Conservation (phyloP, 2,113 vertebrate species). For the Sinocyclocheilus rhinocerous region DNA sequence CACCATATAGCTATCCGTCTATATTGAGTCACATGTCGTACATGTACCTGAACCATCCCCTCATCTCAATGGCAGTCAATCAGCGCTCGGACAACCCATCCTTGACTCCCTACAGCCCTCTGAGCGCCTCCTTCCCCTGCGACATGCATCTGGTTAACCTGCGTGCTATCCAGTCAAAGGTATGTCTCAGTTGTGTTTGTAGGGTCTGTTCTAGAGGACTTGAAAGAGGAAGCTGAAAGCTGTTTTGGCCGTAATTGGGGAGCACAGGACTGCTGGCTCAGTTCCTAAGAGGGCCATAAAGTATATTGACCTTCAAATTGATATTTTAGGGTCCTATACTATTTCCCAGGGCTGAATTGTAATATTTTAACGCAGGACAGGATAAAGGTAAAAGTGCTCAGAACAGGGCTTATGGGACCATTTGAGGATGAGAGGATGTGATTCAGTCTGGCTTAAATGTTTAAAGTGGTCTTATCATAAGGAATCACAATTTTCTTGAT, state of each 20-base stretch:
- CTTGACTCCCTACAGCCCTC: constrained; percentile 76
- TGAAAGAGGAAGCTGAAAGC: constrained; percentile 11
- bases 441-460: constrained; percentile 19
- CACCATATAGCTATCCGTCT: constrained; percentile 82
- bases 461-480: background rate
- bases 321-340: background rate
- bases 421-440: background rate
- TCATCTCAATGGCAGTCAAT: constrained; percentile 78
- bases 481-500: background rate
- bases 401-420: background rate
- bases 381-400: constrained; percentile 1
- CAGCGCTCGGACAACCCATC: constrained; percentile 58
- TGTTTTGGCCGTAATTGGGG: background rate
- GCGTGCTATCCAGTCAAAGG: constrained; percentile 86
- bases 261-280: constrained; percentile 2
- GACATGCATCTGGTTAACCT: constrained; percentile 89
- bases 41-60: constrained; percentile 82
- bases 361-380: constrained; percentile 25
- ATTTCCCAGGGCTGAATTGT: background rate
- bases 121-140: constrained; percentile 83
- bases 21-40: constrained; percentile 84
- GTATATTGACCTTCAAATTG: constrained; percentile 5
- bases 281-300: constrained; percentile 5
- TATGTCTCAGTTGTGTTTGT: constrained; percentile 59
- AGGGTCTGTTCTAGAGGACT: background rate